phyloP scores from a whole-genome alignment of 2,888 invertebrate species.

The Myopa tessellatipennis region DNA sequence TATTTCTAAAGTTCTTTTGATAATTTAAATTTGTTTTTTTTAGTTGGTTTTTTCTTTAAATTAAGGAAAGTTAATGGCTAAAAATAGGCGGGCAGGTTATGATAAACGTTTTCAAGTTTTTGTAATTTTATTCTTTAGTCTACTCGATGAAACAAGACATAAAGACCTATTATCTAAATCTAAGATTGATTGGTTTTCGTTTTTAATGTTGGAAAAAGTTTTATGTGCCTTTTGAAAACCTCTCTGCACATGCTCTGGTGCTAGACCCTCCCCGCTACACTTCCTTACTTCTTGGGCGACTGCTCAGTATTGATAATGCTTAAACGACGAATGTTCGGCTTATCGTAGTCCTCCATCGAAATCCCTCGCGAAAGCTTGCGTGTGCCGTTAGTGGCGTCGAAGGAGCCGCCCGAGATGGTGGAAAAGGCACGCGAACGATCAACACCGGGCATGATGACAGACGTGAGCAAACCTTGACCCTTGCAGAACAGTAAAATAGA shows the following conservation, averaged over 20 bases:
- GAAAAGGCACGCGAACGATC: constrained; percentile 75
- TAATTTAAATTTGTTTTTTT: not conserved
- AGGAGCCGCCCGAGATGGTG: constrained; percentile 71
- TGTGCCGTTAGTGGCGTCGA: constrained; percentile 67
- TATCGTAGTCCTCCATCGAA: constrained; percentile 87
- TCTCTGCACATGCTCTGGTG: not conserved
- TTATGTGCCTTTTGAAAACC: not conserved
- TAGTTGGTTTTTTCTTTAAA: constrained; percentile 6
- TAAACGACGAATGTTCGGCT: constrained; percentile 80
- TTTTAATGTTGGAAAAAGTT: not conserved
- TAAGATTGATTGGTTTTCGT: not conserved
- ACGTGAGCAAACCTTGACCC: constrained; percentile 85
- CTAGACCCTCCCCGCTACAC: not conserved
- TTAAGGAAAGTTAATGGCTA: not conserved
- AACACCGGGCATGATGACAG: constrained; percentile 83
- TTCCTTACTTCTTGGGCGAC: constrained; percentile 73
- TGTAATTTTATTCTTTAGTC: not conserved
- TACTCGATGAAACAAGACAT: not conserved
- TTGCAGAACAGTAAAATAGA: constrained; percentile 89
- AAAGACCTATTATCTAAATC: not conserved
- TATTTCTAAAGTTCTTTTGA: not conserved
- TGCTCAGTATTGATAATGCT: constrained; percentile 73
- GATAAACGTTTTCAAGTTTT: not conserved
- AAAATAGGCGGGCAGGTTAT: constrained; percentile 13
- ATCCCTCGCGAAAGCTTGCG: constrained; percentile 73